phyloP scores from a whole-genome alignment of 2,888 invertebrate genomes.

The Dendrolimus pini region DNA sequence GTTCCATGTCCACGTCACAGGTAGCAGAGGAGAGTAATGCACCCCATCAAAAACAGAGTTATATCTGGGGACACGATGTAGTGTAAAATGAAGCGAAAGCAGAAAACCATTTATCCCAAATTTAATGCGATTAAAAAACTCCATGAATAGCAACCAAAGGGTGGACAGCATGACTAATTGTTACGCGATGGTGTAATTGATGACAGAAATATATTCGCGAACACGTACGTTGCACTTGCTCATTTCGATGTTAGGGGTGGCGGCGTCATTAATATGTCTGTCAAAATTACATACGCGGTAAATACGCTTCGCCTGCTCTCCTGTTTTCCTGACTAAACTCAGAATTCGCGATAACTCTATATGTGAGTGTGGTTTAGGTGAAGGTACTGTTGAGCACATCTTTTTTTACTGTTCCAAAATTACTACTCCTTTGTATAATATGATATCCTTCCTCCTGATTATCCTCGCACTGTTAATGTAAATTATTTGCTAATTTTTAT shows the following conservation, averaged over 20 bases:
- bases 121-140: background rate
- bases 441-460: too few species aligned
- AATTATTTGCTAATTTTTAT: too few species aligned
- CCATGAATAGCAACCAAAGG: background rate
- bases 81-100: conserved; percentile 3
- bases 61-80: background rate
- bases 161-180: background rate
- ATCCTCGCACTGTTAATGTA: too few species aligned
- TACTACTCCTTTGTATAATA: too few species aligned
- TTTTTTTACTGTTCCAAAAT: too few species aligned
- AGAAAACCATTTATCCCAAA: background rate
- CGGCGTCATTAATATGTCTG: conserved; percentile 12
- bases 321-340: too few species aligned
- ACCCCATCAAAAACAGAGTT: conserved; percentile 4
- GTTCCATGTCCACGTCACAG: too few species aligned
- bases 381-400: too few species aligned
- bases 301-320: background rate
- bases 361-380: too few species aligned
- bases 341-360: too few species aligned
- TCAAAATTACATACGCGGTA: conserved; percentile 7
- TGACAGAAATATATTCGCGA: conserved; percentile 9
- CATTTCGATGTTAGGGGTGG: conserved; percentile 4
- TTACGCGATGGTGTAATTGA: conserved; percentile 6
- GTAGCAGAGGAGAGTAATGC: too few species aligned
- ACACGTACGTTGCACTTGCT: conserved; percentile 13